Conservation (phyloP, 2,113 vertebrate species). For the Brienomyrus brachyistius region DNA sequence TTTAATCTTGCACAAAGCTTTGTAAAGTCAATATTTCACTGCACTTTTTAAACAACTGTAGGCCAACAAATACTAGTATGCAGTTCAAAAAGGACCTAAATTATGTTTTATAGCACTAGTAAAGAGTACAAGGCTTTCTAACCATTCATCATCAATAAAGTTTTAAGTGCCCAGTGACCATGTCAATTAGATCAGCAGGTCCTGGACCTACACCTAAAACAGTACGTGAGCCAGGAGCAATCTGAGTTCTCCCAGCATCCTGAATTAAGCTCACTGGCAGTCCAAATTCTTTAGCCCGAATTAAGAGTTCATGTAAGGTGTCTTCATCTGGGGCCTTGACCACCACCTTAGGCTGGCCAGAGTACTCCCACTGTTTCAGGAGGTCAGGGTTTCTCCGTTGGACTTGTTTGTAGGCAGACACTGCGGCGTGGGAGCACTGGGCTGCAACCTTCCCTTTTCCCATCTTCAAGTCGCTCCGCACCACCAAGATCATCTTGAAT, state of each 20-base stretch:
- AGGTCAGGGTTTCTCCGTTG: slow-evolving; percentile 75
- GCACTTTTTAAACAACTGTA: background rate
- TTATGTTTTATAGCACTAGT: background rate
- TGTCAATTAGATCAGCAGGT: slow-evolving; percentile 75
- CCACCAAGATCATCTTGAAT: slow-evolving; percentile 86
- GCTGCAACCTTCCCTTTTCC: slow-evolving; percentile 92
- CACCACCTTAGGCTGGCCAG: slow-evolving; percentile 92
- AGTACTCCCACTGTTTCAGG: slow-evolving; percentile 87
- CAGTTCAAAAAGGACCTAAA: background rate
- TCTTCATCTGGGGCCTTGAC: slow-evolving; percentile 82
- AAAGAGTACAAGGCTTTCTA: background rate
- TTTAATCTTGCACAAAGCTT: background rate
- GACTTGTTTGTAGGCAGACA: slow-evolving; percentile 84
- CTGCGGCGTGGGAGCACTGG: slow-evolving; percentile 88
- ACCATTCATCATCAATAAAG: slow-evolving; percentile 63
- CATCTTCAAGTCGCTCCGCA: slow-evolving; percentile 91
- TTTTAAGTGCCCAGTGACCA: slow-evolving; percentile 85
- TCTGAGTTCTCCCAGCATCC: slow-evolving; percentile 91
- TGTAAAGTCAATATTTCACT: background rate
- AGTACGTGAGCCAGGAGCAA: slow-evolving; percentile 83
- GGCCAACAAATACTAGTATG: background rate
- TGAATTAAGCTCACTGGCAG: slow-evolving; percentile 86
- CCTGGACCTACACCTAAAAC: slow-evolving; percentile 88
- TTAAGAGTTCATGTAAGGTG: slow-evolving; percentile 67
- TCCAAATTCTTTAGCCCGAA: slow-evolving; percentile 70